Base-by-base conservation (phyloP, 1,140 invertebrate species). In the Nebria ingens region DNA sequence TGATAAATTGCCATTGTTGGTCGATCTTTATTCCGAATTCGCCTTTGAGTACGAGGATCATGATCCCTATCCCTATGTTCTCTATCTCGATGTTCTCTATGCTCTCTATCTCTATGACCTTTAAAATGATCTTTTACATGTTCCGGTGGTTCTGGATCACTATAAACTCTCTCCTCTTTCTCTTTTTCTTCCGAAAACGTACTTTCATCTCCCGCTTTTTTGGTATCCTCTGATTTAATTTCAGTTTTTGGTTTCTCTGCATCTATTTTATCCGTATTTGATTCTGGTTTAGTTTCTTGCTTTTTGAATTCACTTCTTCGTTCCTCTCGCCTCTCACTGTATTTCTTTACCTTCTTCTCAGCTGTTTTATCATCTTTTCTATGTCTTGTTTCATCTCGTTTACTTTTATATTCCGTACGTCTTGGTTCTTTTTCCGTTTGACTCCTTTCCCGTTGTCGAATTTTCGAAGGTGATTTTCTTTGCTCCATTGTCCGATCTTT, bases 21-120 rank as follows among this genome's bases (percentile, higher is more conserved):
- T 38, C 68, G 53, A 59, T 69, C 75, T 64, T 77, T 77, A 61
- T 77, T 77, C 53, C 74, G 65, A 50, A 77, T 76, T 22, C 74
- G 67, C 38, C 68, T 62, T 51, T 73, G 70, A 4, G 67, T 53
- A 15, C 57, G 45, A 50, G 60, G 59, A 54, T 67, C 66, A 53
- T 54, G 61, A 56, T 40, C 60, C 21, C 62, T 62, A 15, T 53
- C 55, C 42, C 25, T 55, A 22, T 40, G 13, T 22, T 22, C 20
- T 19, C 15, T 51, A 54, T 9, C 21, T n/a, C 12, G 52, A 19
- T 20, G 45, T 51, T 19, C 42, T 13, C 54, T 54, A 17, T 58
- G 58, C 19, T 56, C 52, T 15, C 54, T 56, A 19, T 56, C 60
- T 23, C 21, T 50, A 23, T 64, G 56, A 54, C 60, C 55, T 21